Base-by-base conservation (phyloP, 2,888 invertebrate species). In the Ormyrus rosae region DNA sequence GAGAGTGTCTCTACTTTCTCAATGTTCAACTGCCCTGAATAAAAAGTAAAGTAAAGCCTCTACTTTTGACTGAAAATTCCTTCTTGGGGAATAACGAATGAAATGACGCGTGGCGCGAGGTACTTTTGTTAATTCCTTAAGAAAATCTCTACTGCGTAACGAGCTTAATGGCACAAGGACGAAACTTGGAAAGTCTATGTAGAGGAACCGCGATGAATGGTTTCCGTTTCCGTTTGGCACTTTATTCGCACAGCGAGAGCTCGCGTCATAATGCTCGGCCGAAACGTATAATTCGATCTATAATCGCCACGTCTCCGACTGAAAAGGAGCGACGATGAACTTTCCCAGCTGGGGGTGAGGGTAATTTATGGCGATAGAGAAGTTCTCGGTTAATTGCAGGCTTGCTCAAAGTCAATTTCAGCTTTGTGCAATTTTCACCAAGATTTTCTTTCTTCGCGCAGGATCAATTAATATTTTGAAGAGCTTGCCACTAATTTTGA, bases 171-270 rank as follows among this genome's bases (percentile, higher is more conserved):
- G 75, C 53, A 58, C 50, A 63, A 63, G 50, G 78, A 56, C 63
- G 67, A 79, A 79, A 79, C 78, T 79, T 61, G 60, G 58, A 74
- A 78, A 78, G 48, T 74, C 55, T 48, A 55, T 56, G 61, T 63
- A 55, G 65, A 51, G 68, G 67, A 63, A 76, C 69, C 72, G 58
- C 63, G 72, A 81, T 76, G 76, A 81, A 81, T 81, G 81, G 46
- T 70, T 81, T 81, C 81, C 81, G 81, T 76, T 81, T 81, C 79
- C 79, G 67, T n/a, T 34, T 72, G 71, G 71, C 71, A 72, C 81
- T 77, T 56, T 19, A 56, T 69, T 77, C 68, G 64, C 67, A 13
- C 70, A 58, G 6, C 69, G 13, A 10, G 13, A 34, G 50, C 55
- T 45, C 58, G 63, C 70, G 34, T 61, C 4, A 45, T 53, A 46